Evolutionary conservation across 2,113 vertebrate species (phyloP).

Genomic region (Rana temporaria): DNA sequence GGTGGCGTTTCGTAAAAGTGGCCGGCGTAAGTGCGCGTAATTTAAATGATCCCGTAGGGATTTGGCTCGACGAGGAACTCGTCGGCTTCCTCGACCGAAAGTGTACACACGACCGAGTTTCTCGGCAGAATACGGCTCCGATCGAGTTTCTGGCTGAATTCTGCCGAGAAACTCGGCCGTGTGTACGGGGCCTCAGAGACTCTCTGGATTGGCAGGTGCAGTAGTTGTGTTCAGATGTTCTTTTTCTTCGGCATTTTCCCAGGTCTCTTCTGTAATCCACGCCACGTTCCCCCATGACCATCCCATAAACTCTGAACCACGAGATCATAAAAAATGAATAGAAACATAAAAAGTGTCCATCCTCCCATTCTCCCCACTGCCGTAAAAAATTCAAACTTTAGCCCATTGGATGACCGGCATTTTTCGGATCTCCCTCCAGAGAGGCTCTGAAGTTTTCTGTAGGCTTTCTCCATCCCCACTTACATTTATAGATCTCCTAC

Average conservation of each 20-base stretch:
- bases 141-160: no score
- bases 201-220: no score
- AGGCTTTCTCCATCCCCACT: neutral
- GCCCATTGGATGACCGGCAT: neutral
- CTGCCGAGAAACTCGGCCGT: no score
- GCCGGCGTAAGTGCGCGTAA: no score
- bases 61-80: no score
- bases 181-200: no score
- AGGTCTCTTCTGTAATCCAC: neutral
- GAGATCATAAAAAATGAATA: conserved; percentile 41
- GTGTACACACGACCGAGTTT: no score
- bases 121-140: no score
- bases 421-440: conserved; percentile 1
- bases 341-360: conserved; percentile 33
- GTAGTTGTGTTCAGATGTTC: conserved; percentile 8
- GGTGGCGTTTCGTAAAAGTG: no score
- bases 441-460: conserved; percentile 13
- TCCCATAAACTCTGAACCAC: conserved; percentile 38
- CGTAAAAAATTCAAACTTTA: conserved; percentile 10
- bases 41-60: no score
- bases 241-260: conserved; percentile 31
- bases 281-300: conserved; percentile 14
- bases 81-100: no score
- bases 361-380: conserved; percentile 1
- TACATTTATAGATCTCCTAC: no score